These are phyloP conservation scores for Keiferia lycopersicella DNA, from an alignment of 2,888 invertebrate genomes.

Conservation along the genomic window DNA sequence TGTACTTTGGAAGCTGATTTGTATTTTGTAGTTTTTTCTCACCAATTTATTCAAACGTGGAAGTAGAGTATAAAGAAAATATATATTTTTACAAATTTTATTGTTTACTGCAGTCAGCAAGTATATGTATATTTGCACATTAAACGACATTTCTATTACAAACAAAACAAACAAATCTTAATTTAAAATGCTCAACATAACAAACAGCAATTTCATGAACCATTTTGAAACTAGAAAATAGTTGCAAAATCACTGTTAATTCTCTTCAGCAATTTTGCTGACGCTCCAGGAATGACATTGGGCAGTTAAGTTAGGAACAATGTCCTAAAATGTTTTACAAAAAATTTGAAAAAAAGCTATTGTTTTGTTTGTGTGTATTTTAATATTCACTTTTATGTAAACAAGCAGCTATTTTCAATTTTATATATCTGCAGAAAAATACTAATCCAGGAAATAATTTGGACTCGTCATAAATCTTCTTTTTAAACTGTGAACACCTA, in stretches of 20 bases:
- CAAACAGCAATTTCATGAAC: not conserved
- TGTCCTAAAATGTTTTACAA: not conserved
- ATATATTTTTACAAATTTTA: too few species aligned
- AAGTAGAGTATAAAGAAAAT: not conserved
- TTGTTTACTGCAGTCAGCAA: too few species aligned
- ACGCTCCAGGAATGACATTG: not conserved
- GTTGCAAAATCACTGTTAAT: not conserved
- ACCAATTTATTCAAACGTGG: not conserved
- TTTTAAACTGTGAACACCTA: not conserved
- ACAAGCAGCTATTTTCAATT: too few species aligned
- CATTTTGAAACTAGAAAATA: conserved; percentile 1
- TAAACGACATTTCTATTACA: too few species aligned
- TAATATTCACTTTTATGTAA: too few species aligned
- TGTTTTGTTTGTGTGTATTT: too few species aligned
- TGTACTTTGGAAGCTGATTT: conserved; percentile 14
- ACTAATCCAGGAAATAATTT: too few species aligned
- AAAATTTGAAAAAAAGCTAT: too few species aligned
- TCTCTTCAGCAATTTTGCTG: not conserved
- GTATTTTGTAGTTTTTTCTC: not conserved
- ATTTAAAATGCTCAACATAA: not conserved
- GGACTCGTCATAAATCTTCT: not conserved
- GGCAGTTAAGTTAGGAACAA: not conserved
- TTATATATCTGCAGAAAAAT: too few species aligned
- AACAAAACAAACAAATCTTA: not conserved
- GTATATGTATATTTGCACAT: too few species aligned